Evolutionary conservation across 2,888 invertebrate species (phyloP).

Genomic region (Paralinhomoeus sp.): DNA sequence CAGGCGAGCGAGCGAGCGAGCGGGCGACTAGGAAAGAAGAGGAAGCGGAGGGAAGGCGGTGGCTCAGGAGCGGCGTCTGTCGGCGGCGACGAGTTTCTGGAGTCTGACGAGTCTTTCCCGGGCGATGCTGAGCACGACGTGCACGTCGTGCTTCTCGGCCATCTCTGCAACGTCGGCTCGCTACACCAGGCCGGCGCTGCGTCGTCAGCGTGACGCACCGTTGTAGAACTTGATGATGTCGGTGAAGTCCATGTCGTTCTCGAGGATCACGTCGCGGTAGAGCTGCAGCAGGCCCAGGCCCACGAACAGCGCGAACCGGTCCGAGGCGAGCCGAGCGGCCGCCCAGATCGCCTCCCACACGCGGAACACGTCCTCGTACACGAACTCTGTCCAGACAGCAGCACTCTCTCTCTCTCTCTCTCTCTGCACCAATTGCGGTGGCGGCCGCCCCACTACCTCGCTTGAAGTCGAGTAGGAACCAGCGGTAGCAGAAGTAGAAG

Average conservation of each 20-base stretch:
- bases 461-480: conserved; percentile 89
- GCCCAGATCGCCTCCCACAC: conserved; percentile 93
- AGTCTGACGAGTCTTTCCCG: conserved; percentile 64
- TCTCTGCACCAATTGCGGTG: no score
- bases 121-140: conserved; percentile 54
- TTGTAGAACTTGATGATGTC: conserved; percentile 95
- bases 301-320: conserved; percentile 72
- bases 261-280: conserved; percentile 74
- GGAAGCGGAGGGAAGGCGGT: no score
- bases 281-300: conserved; percentile 72
- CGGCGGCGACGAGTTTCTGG: conserved; percentile 36
- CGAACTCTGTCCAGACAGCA: conserved; percentile 40
- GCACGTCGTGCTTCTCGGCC: conserved; percentile 77
- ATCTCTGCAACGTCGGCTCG: conserved; percentile 46
- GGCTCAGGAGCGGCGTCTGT: no score
- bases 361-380: conserved; percentile 70
- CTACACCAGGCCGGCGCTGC: not conserved
- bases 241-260: conserved; percentile 89
- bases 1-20: no score
- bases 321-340: conserved; percentile 59
- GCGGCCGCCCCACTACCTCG: conserved; percentile 34
- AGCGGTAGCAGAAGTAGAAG: conserved; percentile 88
- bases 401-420: no score
- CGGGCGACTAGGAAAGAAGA: no score
- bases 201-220: conserved; percentile 37